Base-by-base conservation (phyloP, 2,888 invertebrate species). In the Polyommatus iphigenia region DNA sequence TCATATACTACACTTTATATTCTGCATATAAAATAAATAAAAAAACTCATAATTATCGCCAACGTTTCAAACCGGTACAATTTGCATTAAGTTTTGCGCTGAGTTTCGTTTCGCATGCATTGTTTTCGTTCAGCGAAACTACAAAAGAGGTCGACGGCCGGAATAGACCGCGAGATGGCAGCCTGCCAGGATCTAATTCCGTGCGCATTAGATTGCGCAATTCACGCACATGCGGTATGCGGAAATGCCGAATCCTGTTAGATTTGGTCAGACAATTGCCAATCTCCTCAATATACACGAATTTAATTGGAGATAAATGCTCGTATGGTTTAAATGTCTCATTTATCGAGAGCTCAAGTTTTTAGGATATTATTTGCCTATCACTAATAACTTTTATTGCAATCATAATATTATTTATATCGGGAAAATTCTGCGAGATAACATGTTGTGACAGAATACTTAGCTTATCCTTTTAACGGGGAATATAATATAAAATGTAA, bases 111-210 rank as follows among this genome's bases (percentile, higher is more conserved):
- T 83, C 84, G 84, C 85, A 86, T 85, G 85, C 83, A 89, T 89
- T 89, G 89, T 89, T 88, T 87, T 86, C 84, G 82, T 83, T 84
- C 82, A 80, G 82, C 59, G 81, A 83, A 78, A 80, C 72, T 77
- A 82, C 83, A 80, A 89, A 89, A 82, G 86, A 85, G 90, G 90
- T 88, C 90, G 84, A 82, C 85, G 88, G 87, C 88, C 89, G 88
- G 86, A 88, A 90, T 90, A 90, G 86, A 83, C 84, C 81, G 78
- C 81, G 82, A 81, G 78, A 85, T 90, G 90, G 90, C 90, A 82
- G 36, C n/a, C 36, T 85, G 90, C 90, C 90, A 90, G 80, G 59
- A 78, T 78, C 86, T 86, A 85, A 87, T 86, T 86, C 85, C 86
- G 85, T 85, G 85, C 86, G 83, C 86, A 88, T 85, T 86, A 85